phyloP scores from a whole-genome alignment of 2,113 vertebrate species.

The Callipepla squamata region DNA sequence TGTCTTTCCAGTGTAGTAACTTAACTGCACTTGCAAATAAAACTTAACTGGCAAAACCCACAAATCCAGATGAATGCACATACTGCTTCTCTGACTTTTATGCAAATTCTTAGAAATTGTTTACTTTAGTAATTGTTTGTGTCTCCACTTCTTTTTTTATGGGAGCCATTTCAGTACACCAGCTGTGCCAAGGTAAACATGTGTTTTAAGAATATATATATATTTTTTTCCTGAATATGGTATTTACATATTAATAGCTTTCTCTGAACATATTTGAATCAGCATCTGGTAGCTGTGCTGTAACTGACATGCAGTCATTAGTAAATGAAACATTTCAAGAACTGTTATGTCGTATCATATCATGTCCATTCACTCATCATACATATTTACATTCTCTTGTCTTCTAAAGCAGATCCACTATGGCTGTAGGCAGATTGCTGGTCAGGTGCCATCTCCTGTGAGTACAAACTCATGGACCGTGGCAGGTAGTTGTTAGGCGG shows the following conservation, averaged over 20 bases:
- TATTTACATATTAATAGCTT: background rate
- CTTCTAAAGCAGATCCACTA: background rate
- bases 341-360: background rate
- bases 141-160: background rate
- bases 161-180: background rate
- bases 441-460: background rate
- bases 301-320: background rate
- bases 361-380: background rate
- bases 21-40: slow-evolving; percentile 41
- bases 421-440: background rate
- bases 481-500: background rate
- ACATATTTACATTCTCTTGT: background rate
- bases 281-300: background rate
- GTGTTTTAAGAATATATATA: slow-evolving; percentile 7
- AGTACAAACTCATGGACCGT: background rate
- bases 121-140: background rate
- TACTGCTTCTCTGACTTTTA: background rate
- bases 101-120: background rate
- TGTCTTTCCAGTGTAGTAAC: slow-evolving; percentile 14
- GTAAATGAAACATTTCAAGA: slow-evolving; percentile 13
- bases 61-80: background rate
- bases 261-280: background rate
- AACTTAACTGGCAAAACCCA: slow-evolving; percentile 6
- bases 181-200: slow-evolving; percentile 3
- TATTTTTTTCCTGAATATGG: background rate